Evolutionary conservation across 2,113 vertebrate species (phyloP), one percentile per base, ranked within the genome.

Genomic region (Myotis davidii): DNA sequence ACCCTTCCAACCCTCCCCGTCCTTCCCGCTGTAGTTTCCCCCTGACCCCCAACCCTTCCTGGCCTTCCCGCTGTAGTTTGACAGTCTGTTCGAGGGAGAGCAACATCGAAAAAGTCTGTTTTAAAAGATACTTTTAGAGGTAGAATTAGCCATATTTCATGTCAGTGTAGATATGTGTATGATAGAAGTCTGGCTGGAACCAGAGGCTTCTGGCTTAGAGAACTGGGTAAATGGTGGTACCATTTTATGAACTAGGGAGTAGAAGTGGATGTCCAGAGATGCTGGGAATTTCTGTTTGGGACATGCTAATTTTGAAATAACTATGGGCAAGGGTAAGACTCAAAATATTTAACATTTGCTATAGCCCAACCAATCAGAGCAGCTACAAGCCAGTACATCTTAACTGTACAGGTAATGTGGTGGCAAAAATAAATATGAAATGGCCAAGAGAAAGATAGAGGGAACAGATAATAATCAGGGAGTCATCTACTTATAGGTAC

Each of bases 281-380:
- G n/a, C 9, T 64, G 25, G 6, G 8, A 34, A 69, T 73, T 81
- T 91, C 61, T 34, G 14, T 72, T 85, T 65, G 78, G 39, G 79
- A 61, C 74, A 78, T 50, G 29, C 14, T 88, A 48, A 70, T 54
- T 74, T 92, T 54, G 12, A 94, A 87, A 94, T 74, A 18, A 50
- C 16, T 82, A 5, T 45, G 32, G 64, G 20, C 37, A 25, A 12
- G 29, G 13, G 5, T 78, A 78, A 92, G 13, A 61, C 29, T 78
- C 64, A 76, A 95, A 96, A 61, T 79, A 81, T 34, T 74, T 61
- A 87, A 76, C 9, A 61, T 52, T 6, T 69, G 45, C 70, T 85
- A 18, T 50, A 72, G 23, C 3, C 11, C 29, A 67, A 72, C 5
- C 45, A 84, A 83, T 17, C 34, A 70, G 56, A 89, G n/a, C 48